phyloP scores from a whole-genome alignment of 2,797 vertebrate species.

The Mergus octosetaceus region DNA sequence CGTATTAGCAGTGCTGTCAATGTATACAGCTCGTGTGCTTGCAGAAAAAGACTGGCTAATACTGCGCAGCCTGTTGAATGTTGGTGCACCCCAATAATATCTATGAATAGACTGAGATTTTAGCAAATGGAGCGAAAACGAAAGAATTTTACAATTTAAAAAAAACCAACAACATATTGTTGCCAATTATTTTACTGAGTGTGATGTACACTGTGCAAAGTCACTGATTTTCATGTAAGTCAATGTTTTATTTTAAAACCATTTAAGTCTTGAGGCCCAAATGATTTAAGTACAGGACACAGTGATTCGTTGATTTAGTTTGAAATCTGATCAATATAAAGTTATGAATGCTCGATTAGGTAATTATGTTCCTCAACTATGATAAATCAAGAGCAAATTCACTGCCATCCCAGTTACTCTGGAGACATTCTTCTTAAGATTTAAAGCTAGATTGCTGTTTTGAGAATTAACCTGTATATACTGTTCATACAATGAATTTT shows the following conservation, averaged over 20 bases:
- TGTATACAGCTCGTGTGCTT: not conserved
- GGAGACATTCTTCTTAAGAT: constrained; percentile 55
- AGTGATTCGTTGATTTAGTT: not conserved
- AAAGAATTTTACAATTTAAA: not conserved
- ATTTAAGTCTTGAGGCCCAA: not conserved
- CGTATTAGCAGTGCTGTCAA: not conserved
- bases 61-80: not conserved
- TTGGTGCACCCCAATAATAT: not conserved
- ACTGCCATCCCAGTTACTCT: constrained; percentile 69
- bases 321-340: constrained; percentile 26
- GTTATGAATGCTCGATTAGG: constrained; percentile 35
- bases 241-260: not conserved
- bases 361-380: constrained; percentile 41
- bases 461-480: constrained; percentile 84
- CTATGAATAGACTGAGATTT: not conserved
- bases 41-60: not conserved
- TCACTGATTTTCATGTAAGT: not conserved
- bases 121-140: not conserved
- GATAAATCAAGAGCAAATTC: constrained; percentile 64
- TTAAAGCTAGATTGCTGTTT: constrained; percentile 78
- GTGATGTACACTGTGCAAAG: constrained; percentile 30
- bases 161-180: not conserved
- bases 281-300: constrained; percentile 14
- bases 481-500: constrained; percentile 86
- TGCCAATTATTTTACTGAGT: not conserved